Conservation (phyloP, 2,797 vertebrate species). For the Buphagus erythrorhynchus region DNA sequence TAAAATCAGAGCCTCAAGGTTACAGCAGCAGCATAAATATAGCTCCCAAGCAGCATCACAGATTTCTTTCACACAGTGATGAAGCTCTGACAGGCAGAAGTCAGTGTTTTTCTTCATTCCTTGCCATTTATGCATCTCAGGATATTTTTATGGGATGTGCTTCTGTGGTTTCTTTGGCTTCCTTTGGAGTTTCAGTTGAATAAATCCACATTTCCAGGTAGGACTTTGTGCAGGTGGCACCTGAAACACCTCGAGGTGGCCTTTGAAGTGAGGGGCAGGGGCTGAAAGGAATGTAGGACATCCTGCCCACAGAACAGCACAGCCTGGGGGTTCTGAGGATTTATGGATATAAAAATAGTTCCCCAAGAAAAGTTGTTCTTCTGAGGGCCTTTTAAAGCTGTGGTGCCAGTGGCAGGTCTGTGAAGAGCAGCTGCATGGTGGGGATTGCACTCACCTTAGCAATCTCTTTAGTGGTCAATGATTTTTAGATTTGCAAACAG, state of each 20-base stretch:
- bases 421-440: not conserved
- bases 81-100: slow-evolving; percentile 33
- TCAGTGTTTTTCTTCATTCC: not conserved
- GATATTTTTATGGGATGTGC: not conserved
- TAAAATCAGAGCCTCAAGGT: not conserved
- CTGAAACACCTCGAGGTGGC: not conserved
- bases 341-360: not conserved
- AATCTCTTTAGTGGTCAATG: not conserved
- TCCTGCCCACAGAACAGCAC: not conserved
- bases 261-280: not conserved
- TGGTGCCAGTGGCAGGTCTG: not conserved
- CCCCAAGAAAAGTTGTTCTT: not conserved
- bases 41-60: not conserved
- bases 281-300: not conserved
- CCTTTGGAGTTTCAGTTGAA: not conserved
- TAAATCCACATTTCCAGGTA: not conserved
- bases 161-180: not conserved
- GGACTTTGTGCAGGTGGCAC: not conserved
- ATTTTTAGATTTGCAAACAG: not conserved
- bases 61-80: not conserved
- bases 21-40: not conserved
- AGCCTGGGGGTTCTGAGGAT: not conserved
- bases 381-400: not conserved
- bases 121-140: not conserved
- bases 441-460: not conserved